These are phyloP conservation scores for Dicrostonyx torquatus DNA, from an alignment of 2,797 vertebrate genomes.

Conservation along the genomic window DNA sequence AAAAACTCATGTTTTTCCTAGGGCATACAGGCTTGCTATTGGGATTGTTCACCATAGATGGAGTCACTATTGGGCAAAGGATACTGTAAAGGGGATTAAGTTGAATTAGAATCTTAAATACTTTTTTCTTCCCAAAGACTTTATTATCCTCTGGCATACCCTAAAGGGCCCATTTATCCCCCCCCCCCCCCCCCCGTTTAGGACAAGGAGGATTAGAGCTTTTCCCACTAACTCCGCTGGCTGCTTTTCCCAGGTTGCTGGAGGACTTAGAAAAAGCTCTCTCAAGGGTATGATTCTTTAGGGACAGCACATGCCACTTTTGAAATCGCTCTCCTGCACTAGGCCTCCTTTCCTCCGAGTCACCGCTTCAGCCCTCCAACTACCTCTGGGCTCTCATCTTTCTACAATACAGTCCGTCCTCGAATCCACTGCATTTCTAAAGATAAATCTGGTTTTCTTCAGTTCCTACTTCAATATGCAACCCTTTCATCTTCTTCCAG, in stretches of 20 bases:
- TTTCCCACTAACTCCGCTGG: neutral
- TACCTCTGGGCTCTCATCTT: neutral
- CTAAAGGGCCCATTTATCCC: neutral
- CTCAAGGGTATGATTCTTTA: neutral
- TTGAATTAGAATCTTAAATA: constrained; percentile 33
- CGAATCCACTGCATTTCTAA: constrained; percentile 15
- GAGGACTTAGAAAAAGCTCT: neutral
- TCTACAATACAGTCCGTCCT: neutral
- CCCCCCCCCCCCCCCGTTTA: neutral
- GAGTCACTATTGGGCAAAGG: neutral
- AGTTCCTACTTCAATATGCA: neutral
- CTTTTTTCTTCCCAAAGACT: neutral
- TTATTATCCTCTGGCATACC: neutral
- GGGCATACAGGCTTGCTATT: neutral
- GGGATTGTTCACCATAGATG: constrained; percentile 25
- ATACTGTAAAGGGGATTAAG: constrained; percentile 43
- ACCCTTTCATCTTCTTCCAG: neutral
- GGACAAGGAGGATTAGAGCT: constrained; percentile 29
- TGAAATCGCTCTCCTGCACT: neutral
- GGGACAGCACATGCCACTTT: neutral
- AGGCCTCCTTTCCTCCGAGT: neutral
- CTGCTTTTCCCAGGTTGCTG: neutral
- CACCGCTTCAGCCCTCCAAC: neutral
- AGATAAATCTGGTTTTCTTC: neutral
- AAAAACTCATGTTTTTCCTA: neutral